These are phyloP conservation scores for Archips xylosteana DNA, from an alignment of 2,888 invertebrate species.

Conservation along the genomic window DNA sequence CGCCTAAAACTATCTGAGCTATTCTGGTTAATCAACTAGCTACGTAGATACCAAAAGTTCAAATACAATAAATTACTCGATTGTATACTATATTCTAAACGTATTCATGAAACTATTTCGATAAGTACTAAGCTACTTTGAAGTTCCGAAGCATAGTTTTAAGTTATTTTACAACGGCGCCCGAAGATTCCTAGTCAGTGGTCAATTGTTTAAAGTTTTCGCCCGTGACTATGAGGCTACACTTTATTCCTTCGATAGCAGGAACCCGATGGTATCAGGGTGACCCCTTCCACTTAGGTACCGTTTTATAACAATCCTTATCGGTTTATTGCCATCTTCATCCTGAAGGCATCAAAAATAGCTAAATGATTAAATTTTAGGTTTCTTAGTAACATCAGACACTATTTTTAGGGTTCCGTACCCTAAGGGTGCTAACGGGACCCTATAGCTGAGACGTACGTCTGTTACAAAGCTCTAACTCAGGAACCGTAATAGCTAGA, in stretches of 20 bases:
- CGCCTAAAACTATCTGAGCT: background rate
- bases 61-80: background rate
- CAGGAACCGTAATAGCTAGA: too few relatives aligned
- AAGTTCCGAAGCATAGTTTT: background rate
- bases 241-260: slow-evolving; percentile 7
- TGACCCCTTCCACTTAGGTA: slow-evolving; percentile 31
- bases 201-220: slow-evolving; percentile 24
- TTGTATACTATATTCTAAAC: background rate
- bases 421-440: background rate
- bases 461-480: too few relatives aligned
- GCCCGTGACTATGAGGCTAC: slow-evolving; percentile 13
- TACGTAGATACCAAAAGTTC: background rate
- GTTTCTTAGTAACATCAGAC: background rate
- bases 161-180: background rate
- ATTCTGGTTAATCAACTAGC: background rate
- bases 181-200: slow-evolving; percentile 12
- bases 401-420: background rate
- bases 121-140: background rate
- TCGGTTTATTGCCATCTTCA: slow-evolving; percentile 12
- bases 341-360: slow-evolving; percentile 21
- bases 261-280: slow-evolving; percentile 8
- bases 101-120: background rate
- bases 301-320: slow-evolving; percentile 24
- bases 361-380: background rate
- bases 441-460: too few relatives aligned